These are phyloP conservation scores for human DNA, from an alignment of 2,113 vertebrate genomes.

Conservation along the genomic window GRCh38 chr6:30553501-30554000, in stretches of 20 bases:
- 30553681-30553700: background rate
- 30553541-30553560: slow-evolving; percentile 94
- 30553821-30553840: background rate
- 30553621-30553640: background rate
- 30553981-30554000: background rate
- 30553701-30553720: background rate
- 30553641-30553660: background rate
- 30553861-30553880: background rate
- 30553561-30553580: background rate
- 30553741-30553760: background rate
- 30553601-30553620: background rate
- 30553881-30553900: background rate
- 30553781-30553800: background rate
- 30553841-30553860: background rate
- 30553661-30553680: background rate
- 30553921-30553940: background rate
- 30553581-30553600: background rate
- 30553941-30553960: rapidly evolving
- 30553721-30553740: background rate
- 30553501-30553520: slow-evolving; percentile 87
- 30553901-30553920: background rate
- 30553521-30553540: slow-evolving; percentile 90
- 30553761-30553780: background rate
- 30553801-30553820: background rate
- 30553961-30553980: background rate